Evolutionary conservation across 2,113 vertebrate genomes (phyloP).

Genomic region (Pteruthius melanotis): DNA sequence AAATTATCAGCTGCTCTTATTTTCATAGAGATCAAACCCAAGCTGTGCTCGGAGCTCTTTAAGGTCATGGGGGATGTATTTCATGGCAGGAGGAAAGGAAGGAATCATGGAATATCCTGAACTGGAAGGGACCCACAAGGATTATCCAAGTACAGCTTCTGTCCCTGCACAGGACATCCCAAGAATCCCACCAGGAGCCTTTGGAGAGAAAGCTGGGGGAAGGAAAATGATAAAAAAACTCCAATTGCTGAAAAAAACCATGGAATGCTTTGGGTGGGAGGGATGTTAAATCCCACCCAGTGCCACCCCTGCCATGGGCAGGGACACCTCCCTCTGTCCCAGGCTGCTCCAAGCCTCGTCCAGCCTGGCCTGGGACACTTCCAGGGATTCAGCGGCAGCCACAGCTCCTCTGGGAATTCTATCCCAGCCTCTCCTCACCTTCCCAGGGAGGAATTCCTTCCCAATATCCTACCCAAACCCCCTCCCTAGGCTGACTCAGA

Average conservation of each 20-base stretch:
- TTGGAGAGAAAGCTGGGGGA: background rate
- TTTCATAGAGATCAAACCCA: background rate
- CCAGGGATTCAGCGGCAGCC: background rate
- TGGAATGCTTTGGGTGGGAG: background rate
- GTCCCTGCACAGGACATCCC: too few species aligned
- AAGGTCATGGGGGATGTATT: rapidly evolving
- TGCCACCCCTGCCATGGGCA: background rate
- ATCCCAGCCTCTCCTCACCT: background rate
- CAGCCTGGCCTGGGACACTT: rapidly evolving
- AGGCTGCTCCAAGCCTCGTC: too few species aligned
- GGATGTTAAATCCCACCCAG: background rate
- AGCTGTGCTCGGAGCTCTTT: rapidly evolving
- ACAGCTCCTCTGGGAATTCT: background rate
- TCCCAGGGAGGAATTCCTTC: background rate
- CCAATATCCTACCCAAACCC: background rate
- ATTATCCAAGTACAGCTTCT: background rate
- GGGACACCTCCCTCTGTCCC: background rate
- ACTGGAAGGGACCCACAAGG: background rate
- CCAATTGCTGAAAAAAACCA: rapidly evolving
- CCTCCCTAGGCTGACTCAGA: background rate
- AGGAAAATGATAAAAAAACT: background rate
- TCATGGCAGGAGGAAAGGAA: rapidly evolving
- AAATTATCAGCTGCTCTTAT: background rate
- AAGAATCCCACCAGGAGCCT: background rate
- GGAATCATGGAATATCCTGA: background rate